Percentiles rank a stretch among this genome's conserved stretches.
Evolutionary conservation across 1,140 invertebrate genomes (phyloP).

Genomic region (Drosophila neocordata): DNA sequence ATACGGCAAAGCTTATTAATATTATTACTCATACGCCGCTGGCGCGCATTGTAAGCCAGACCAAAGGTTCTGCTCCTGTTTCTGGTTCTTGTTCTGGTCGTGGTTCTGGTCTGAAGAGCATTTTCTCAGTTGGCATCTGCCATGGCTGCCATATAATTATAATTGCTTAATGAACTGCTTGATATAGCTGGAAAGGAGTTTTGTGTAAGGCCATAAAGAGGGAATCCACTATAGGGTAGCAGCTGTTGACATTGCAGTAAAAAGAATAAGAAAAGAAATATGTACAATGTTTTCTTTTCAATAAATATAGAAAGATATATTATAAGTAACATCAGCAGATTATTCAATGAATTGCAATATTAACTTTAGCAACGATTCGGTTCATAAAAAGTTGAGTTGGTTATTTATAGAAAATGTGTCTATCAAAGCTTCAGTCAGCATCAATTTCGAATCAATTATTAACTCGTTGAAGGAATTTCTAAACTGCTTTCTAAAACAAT

Average conservation of each 20-base stretch:
- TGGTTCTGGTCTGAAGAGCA: slow-evolving; percentile 1
- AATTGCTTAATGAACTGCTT: slow-evolving; percentile 65
- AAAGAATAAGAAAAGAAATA: neutral
- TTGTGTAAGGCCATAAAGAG: neutral
- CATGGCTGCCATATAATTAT: slow-evolving; percentile 60
- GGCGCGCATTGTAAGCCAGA: neutral
- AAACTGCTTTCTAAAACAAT: neutral
- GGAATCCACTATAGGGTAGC: neutral
- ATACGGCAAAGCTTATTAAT: slow-evolving; percentile 54
- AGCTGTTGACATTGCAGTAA: neutral
- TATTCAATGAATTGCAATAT: no score
- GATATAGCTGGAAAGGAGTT: neutral
- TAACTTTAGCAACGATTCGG: no score
- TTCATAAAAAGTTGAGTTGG: no score
- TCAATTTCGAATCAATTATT: no score
- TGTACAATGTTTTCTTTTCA: neutral
- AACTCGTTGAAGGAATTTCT: no score
- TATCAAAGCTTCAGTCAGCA: no score
- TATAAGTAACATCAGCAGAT: neutral
- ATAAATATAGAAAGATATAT: slow-evolving; percentile 1
- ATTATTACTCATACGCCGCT: slow-evolving; percentile 69
- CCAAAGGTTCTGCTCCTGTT: slow-evolving; percentile 6
- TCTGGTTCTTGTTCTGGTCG: slow-evolving; percentile 4
- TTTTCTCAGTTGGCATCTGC: slow-evolving; percentile 9
- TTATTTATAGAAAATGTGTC: no score